A percentile compares a stretch with the other conserved stretches of the same genome.
Conservation (phyloP, 2,113 vertebrate species). For the Anser cygnoides region DNA sequence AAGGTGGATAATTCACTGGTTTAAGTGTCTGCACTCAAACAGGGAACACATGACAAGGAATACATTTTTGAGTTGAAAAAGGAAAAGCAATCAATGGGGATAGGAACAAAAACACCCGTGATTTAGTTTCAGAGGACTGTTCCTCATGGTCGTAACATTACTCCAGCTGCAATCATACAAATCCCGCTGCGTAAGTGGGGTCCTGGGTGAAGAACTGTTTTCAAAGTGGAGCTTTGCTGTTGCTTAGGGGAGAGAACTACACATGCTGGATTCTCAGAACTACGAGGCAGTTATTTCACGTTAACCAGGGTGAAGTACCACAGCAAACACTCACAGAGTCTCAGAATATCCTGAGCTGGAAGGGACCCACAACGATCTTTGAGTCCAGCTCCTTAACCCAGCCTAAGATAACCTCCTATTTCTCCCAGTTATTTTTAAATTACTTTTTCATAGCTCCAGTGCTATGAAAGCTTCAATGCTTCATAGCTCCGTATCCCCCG, state of each 20-base stretch:
- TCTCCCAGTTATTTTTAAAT: not conserved
- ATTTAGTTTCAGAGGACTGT: not conserved
- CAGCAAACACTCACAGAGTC: not conserved
- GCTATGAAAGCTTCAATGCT: too few species aligned
- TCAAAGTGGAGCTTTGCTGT: not conserved
- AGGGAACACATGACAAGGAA: not conserved
- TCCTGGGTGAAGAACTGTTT: not conserved
- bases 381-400: too few species aligned
- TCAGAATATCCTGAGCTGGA: too few species aligned
- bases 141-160: not conserved
- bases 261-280: not conserved
- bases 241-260: not conserved
- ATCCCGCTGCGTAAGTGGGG: not conserved
- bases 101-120: not conserved
- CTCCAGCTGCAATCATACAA: not conserved
- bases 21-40: not conserved
- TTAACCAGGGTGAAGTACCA: not conserved
- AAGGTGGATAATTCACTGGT: not conserved
- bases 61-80: not conserved
- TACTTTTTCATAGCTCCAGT: not conserved
- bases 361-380: too few species aligned
- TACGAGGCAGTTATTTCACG: not conserved
- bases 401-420: not conserved
- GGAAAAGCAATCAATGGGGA: not conserved
- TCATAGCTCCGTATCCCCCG: too few species aligned